phyloP scores from a whole-genome alignment of 2,888 invertebrate species.

The Leptopilina syphax region DNA sequence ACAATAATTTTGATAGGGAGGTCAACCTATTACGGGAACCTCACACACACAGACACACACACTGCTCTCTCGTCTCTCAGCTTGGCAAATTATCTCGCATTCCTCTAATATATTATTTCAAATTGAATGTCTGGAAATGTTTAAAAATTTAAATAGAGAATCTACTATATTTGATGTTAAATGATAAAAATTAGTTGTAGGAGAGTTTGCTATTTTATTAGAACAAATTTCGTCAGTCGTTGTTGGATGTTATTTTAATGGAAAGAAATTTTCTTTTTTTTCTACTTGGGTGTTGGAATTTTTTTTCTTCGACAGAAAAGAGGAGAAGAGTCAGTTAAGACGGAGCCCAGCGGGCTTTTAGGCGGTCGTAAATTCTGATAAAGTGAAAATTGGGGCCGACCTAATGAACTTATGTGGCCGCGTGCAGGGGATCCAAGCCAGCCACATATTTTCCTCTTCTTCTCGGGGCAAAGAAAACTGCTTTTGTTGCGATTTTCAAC shows the following conservation, averaged over 20 bases:
- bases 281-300: not conserved
- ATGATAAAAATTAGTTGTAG: not conserved
- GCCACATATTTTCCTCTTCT: conserved; percentile 61
- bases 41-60: too few species aligned
- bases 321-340: conserved; percentile 49
- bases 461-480: conserved; percentile 52
- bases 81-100: not conserved
- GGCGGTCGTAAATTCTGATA: conserved; percentile 72
- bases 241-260: not conserved
- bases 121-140: too few species aligned
- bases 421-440: conserved; percentile 56
- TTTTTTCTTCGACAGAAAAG: conserved; percentile 13
- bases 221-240: not conserved
- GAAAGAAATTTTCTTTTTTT: conserved; percentile 20
- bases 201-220: not conserved
- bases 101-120: not conserved
- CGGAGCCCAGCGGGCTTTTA: conserved; percentile 66
- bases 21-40: not conserved
- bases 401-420: conserved; percentile 72
- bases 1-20: conserved; percentile 8
- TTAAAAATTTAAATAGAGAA: too few species aligned
- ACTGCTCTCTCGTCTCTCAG: not conserved
- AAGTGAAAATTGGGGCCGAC: conserved; percentile 72
- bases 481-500: conserved; percentile 61
- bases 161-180: too few species aligned